phyloP scores from a whole-genome alignment of 1,140 invertebrate species.

The Zaprionus davidi region DNA sequence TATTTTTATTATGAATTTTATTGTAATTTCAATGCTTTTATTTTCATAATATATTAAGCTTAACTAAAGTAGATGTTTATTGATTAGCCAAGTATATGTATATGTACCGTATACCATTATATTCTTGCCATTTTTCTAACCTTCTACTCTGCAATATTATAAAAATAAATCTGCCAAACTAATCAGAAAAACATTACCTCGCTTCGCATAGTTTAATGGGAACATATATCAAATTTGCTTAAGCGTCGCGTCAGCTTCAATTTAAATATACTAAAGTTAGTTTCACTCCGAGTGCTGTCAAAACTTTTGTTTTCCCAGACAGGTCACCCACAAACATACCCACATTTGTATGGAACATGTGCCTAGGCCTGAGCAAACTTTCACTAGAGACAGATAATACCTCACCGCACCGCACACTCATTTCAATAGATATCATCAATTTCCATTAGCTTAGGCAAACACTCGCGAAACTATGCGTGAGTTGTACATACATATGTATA shows the following conservation, averaged over 20 bases:
- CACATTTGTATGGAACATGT: constrained; percentile 20
- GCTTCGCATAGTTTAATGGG: neutral
- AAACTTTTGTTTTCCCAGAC: constrained; percentile 9
- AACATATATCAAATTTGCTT: neutral
- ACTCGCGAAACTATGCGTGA: constrained; percentile 7
- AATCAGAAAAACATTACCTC: neutral
- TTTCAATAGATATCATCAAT: constrained; percentile 53
- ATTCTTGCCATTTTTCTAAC: neutral
- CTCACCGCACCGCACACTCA: constrained; percentile 9
- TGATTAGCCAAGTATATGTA: too few relatives aligned
- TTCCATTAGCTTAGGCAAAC: constrained; percentile 45
- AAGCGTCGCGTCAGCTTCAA: constrained; percentile 7
- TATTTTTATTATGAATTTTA: too few relatives aligned
- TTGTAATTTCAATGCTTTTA: too few relatives aligned
- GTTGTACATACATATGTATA: constrained; percentile 24
- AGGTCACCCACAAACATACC: constrained; percentile 1
- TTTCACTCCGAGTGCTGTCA: neutral
- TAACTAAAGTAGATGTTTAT: too few relatives aligned
- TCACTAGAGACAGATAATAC: constrained; percentile 15
- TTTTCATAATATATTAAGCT: too few relatives aligned
- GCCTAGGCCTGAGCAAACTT: constrained; percentile 9
- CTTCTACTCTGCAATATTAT: neutral
- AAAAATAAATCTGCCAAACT: neutral
- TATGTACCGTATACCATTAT: too few relatives aligned
- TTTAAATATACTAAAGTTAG: constrained; percentile 46